Conservation (phyloP, 1,140 invertebrate genomes). For the Macrostomum lignano region DNA sequence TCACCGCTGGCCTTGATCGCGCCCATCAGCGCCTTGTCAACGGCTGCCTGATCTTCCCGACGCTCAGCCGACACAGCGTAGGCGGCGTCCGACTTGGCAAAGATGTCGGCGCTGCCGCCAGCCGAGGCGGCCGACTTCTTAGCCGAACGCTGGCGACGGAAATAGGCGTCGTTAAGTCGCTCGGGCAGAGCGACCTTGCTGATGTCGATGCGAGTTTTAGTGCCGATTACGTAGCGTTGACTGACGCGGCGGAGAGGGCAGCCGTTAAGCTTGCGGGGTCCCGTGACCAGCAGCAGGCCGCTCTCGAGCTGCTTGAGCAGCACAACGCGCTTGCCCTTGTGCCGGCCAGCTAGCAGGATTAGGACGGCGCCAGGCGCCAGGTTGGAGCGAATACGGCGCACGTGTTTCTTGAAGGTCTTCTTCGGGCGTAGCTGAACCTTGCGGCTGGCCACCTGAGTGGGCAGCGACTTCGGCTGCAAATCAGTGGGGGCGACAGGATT, state of each 20-base stretch:
- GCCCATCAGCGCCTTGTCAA: conserved; percentile 49
- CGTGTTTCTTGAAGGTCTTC: conserved; percentile 46
- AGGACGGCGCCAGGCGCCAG: conserved; percentile 64
- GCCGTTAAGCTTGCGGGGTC: conserved; percentile 54
- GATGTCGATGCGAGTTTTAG: conserved; percentile 57
- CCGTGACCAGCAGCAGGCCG: conserved; percentile 70
- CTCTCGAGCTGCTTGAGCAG: conserved; percentile 54
- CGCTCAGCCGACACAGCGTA: conserved; percentile 43
- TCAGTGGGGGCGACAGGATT: too few species aligned
- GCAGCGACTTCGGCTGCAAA: too few species aligned
- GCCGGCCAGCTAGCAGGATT: conserved; percentile 66
- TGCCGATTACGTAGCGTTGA: conserved; percentile 79
- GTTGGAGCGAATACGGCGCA: conserved; percentile 39
- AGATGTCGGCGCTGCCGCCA: conserved; percentile 3
- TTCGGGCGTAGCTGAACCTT: not conserved
- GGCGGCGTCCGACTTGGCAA: not conserved
- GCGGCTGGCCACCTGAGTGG: too few species aligned
- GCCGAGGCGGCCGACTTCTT: conserved; percentile 1
- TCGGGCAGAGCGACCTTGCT: conserved; percentile 48
- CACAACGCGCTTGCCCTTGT: conserved; percentile 51
- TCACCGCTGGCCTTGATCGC: conserved; percentile 52
- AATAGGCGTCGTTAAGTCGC: conserved; percentile 65
- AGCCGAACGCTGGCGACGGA: conserved; percentile 26
- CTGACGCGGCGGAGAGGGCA: conserved; percentile 73
- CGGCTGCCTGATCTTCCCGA: conserved; percentile 49